Conservation (phyloP, 2,888 invertebrate species). For the Agriotes lineatus region DNA sequence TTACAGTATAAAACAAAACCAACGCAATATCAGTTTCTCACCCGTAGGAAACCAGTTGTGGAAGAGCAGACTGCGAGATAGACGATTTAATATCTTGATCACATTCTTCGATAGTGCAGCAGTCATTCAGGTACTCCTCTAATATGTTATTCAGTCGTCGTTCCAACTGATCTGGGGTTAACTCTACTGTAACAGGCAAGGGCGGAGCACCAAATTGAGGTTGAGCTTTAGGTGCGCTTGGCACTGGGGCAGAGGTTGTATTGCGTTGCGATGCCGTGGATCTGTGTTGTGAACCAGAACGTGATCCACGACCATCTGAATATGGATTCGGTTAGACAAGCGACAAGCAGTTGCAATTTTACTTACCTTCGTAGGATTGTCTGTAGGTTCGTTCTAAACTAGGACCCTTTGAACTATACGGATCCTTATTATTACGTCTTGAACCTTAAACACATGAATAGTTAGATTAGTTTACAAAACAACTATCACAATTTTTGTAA, state of each 20-base stretch:
- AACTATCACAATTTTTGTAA: too few relatives aligned
- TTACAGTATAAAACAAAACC: neutral
- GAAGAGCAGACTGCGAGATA: slow-evolving; percentile 53
- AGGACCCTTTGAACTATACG: slow-evolving; percentile 63
- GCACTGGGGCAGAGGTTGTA: slow-evolving; percentile 53
- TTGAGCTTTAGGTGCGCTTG: slow-evolving; percentile 48
- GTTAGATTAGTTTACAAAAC: too few relatives aligned
- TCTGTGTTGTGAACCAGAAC: slow-evolving; percentile 63
- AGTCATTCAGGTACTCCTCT: slow-evolving; percentile 62
- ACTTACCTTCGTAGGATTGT: slow-evolving; percentile 13
- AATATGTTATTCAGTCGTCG: slow-evolving; percentile 58
- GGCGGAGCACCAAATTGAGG: slow-evolving; percentile 4
- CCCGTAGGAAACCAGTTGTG: slow-evolving; percentile 58
- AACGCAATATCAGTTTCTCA: slow-evolving; percentile 48
- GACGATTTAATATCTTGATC: slow-evolving; percentile 57
- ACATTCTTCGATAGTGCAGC: slow-evolving; percentile 57
- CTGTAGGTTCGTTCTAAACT: slow-evolving; percentile 57
- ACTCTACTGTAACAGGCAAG: slow-evolving; percentile 31
- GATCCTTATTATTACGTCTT: slow-evolving; percentile 54
- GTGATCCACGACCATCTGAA: neutral
- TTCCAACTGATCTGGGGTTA: slow-evolving; percentile 54
- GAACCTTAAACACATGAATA: slow-evolving; percentile 38
- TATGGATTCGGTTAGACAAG: neutral
- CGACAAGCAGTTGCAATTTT: neutral
- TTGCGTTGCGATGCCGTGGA: slow-evolving; percentile 50